Conservation (phyloP, 2,797 vertebrate genomes). For the Otus scops region DNA sequence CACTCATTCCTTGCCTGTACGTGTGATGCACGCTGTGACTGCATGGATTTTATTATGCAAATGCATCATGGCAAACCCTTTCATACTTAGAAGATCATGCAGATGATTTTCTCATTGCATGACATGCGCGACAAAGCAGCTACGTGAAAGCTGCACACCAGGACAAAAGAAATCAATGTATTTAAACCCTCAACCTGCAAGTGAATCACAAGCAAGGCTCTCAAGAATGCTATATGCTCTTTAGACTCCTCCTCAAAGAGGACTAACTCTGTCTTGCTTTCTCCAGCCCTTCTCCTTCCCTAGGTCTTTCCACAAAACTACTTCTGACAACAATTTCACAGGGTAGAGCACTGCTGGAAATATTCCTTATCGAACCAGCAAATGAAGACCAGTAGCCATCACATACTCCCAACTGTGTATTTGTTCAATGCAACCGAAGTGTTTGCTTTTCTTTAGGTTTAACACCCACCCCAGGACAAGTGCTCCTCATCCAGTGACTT, state of each 20-base stretch:
- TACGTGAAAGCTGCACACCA: not conserved
- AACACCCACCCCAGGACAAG: not conserved
- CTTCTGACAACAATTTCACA: not conserved
- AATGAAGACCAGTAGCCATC: not conserved
- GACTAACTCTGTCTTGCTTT: not conserved
- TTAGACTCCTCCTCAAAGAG: not conserved
- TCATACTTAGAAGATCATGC: not conserved
- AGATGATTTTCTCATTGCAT: slow-evolving; percentile 4
- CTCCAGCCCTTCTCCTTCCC: not conserved
- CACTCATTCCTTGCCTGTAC: slow-evolving; percentile 31
- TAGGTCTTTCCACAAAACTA: not conserved
- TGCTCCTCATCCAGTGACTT: not conserved
- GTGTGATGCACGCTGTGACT: not conserved
- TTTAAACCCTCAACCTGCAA: not conserved
- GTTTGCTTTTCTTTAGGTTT: not conserved
- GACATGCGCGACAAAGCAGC: not conserved
- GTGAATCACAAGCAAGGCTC: not conserved
- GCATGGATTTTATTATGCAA: not conserved
- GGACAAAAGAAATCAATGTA: not conserved
- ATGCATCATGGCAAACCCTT: not conserved
- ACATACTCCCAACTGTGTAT: not conserved
- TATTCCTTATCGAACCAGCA: not conserved
- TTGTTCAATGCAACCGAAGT: not conserved
- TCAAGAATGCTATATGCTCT: not conserved
- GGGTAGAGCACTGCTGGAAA: not conserved